Conservation (phyloP, 1,140 invertebrate species). For the Protaetia brevitarsis region DNA sequence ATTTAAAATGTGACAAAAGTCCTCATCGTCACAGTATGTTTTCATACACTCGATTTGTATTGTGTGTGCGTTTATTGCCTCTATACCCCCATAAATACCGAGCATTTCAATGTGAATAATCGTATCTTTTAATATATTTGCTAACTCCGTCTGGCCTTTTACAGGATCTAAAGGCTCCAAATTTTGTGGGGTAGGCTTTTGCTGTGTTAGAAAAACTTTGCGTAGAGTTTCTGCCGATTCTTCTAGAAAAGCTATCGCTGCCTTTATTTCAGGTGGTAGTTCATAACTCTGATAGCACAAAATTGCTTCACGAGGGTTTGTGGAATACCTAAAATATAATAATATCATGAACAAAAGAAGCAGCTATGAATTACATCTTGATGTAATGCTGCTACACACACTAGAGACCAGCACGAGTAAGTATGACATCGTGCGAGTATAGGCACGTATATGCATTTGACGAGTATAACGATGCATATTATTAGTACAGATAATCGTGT, state of each 20-base stretch:
- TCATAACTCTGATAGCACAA: constrained; percentile 34
- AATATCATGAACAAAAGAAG: no score
- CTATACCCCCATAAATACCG: constrained; percentile 59
- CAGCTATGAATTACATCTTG: no score
- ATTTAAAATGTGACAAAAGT: constrained; percentile 49
- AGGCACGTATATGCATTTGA: no score
- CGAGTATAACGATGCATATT: no score
- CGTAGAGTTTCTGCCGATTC: not conserved
- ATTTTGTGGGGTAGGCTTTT: not conserved
- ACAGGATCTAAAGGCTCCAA: constrained; percentile 29
- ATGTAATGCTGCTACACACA: no score
- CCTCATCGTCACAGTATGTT: constrained; percentile 49
- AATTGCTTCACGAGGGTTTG: constrained; percentile 58
- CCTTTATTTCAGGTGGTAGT: not conserved
- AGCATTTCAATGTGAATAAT: constrained; percentile 51
- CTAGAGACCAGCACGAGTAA: no score
- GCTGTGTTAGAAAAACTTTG: not conserved
- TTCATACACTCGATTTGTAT: constrained; percentile 63
- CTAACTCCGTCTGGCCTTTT: constrained; percentile 35
- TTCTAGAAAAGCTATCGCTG: constrained; percentile 24
- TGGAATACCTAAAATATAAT: constrained; percentile 59
- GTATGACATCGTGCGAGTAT: no score
- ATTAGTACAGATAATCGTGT: no score
- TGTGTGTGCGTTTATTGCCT: constrained; percentile 56
- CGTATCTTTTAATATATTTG: constrained; percentile 43